phyloP scores from a whole-genome alignment of 2,888 invertebrate species.

The Leptothorax acervorum region DNA sequence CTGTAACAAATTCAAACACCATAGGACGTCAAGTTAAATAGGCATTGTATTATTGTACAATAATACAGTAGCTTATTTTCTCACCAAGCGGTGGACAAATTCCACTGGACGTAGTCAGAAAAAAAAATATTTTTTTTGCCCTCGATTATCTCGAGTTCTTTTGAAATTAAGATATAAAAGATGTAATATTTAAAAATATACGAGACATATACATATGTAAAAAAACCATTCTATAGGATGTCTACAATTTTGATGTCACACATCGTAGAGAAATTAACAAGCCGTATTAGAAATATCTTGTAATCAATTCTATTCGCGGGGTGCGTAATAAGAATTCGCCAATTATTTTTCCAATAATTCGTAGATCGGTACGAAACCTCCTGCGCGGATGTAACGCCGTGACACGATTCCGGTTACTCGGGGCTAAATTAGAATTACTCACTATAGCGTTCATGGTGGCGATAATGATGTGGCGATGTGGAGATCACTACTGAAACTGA shows the following conservation, averaged over 20 bases:
- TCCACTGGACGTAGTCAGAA: too few species aligned
- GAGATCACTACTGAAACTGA: constrained; percentile 79
- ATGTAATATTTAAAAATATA: background rate
- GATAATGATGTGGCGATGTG: constrained; percentile 53
- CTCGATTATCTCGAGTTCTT: too few species aligned
- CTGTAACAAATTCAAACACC: constrained; percentile 57
- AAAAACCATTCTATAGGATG: background rate
- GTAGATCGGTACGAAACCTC: background rate
- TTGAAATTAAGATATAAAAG: too few species aligned
- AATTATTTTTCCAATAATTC: background rate
- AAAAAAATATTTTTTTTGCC: background rate
- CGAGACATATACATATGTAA: background rate
- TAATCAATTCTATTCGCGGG: background rate
- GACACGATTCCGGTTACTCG: background rate
- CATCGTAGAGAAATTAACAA: background rate
- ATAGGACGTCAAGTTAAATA: background rate
- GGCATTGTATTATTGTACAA: background rate
- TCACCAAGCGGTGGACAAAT: background rate
- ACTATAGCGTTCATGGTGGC: constrained; percentile 80
- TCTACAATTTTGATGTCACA: background rate
- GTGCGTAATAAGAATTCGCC: background rate
- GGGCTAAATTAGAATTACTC: constrained; percentile 66
- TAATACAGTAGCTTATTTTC: background rate
- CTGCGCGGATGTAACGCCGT: background rate
- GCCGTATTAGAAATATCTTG: background rate